Base-by-base conservation (phyloP, 2,113 vertebrate species). In the Vidua macroura region DNA sequence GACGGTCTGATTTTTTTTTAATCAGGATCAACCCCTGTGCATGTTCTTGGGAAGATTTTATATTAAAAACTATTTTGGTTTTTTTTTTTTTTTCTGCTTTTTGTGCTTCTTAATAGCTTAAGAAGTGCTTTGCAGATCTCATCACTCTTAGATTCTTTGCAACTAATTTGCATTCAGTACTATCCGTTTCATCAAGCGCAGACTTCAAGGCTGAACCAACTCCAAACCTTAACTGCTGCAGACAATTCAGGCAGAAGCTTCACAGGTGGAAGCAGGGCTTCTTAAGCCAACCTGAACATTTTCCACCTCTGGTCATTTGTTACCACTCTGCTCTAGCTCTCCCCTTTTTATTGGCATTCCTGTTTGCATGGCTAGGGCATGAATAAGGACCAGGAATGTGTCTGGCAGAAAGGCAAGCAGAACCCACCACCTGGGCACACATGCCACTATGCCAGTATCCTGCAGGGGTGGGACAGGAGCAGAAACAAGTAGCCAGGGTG, bases 161-260 rank as follows among this genome's bases (percentile, higher is more conserved):
- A 93, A 68, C 35, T 95, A 46, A 88, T 95, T 90, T 96, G 83
- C 88, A 88, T 95, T 91, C 95, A 86, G 66, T 44, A 81, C 87
- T 94, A 83, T 73, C 70, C 3, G 0, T 74, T 87, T 95, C 84
- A 89, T 75, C 88, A 78, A 88, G 60, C 35, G 2, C 46, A 55
- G 79, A 88, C 72, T 92, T 93, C 76, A 88, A 92, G 92, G 83
- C 91, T 92, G 92, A 95, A 88, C 56, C 82, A 75, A 60, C 68
- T 93, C 64, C 88, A 90, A 81, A 69, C 76, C 39, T 67, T 56
- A 84, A 86, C 80, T 78, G 92, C 83, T 86, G 64, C 86, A 81
- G 83, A 86, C 80, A 92, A 93, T 44, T 55, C 64, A 88, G 76
- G 73, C 48, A 56, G 56, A 76, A 75, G 87, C 60, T 70, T 90